A percentile compares a stretch with the other conserved stretches of the same genome.
These are phyloP conservation scores for Thermophis baileyi DNA, from an alignment of 2,113 vertebrate genomes.

Conservation along the genomic window DNA sequence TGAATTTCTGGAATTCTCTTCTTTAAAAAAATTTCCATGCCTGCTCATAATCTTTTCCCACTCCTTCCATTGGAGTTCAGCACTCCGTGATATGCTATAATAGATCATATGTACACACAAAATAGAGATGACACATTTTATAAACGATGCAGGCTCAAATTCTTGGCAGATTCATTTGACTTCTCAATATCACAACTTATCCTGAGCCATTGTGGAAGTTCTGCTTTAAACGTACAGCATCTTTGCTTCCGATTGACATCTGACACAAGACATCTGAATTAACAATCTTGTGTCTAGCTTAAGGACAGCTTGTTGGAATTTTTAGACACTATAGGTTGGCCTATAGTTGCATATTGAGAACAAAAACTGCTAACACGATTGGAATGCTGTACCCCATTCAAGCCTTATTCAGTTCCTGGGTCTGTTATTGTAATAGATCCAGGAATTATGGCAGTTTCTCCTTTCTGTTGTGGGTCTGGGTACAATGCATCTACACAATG, in stretches of 20 bases:
- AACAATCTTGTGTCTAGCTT: background rate
- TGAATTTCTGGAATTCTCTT: background rate
- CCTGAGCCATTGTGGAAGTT: background rate
- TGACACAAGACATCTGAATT: background rate
- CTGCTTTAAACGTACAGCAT: background rate
- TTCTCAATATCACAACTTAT: background rate
- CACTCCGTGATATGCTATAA: background rate
- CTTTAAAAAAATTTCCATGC: background rate
- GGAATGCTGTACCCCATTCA: background rate
- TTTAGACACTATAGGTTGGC: background rate
- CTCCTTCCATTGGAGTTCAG: background rate
- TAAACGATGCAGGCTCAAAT: background rate
- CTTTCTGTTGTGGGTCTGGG: background rate
- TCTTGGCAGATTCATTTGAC: constrained; percentile 9
- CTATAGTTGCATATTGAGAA: background rate
- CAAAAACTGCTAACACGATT: background rate
- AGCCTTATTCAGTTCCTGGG: background rate
- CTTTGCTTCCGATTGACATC: background rate
- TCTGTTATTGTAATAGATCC: background rate
- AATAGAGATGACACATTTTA: background rate
- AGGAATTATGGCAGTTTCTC: background rate
- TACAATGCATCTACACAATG: background rate
- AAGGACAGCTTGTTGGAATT: background rate
- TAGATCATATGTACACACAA: background rate
- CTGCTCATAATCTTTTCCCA: background rate